Percentiles rank a stretch among this genome's conserved stretches.
These are phyloP conservation scores for Imbricaverruca yamaguchii DNA, from an alignment of 2,888 invertebrate genomes.

Conservation along the genomic window DNA sequence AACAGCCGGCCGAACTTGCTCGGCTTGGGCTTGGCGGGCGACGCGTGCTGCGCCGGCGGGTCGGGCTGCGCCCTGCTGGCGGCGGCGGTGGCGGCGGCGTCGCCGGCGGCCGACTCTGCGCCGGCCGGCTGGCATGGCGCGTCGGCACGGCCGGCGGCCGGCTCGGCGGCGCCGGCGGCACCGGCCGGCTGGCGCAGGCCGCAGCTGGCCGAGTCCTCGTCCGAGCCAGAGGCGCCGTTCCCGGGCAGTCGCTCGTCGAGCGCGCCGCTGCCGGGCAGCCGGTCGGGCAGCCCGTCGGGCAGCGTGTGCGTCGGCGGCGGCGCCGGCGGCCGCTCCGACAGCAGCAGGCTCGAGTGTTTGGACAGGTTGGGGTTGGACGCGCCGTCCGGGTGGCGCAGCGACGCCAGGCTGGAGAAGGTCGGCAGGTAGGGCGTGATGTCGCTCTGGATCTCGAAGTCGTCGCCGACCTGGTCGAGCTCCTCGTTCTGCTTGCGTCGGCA, in stretches of 20 bases:
- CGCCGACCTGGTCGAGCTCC: slow-evolving; percentile 3
- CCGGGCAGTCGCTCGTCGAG: slow-evolving; percentile 29
- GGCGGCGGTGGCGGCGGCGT: too few species aligned
- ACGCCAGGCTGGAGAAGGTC: slow-evolving; percentile 41
- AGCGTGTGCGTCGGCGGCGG: slow-evolving; percentile 27
- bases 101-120: background rate
- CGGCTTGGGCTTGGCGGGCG: background rate
- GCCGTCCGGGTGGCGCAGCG: slow-evolving; percentile 75
- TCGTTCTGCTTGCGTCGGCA: slow-evolving; percentile 6
- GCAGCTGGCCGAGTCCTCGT: slow-evolving; percentile 30
- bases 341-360: slow-evolving; percentile 41
- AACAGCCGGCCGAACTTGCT: background rate
- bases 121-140: background rate
- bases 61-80: too few species aligned
- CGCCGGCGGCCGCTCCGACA: slow-evolving; percentile 28
- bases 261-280: background rate
- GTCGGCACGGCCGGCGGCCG: background rate
- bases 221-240: slow-evolving; percentile 31
- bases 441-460: slow-evolving; percentile 17
- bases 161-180: background rate
- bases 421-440: slow-evolving; percentile 17
- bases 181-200: background rate
- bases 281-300: background rate
- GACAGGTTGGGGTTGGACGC: slow-evolving; percentile 85
- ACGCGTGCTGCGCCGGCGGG: too few species aligned